Evolutionary conservation across 2,797 vertebrate species (phyloP), one percentile per base, ranked within the genome.

Genomic region (Pangasius mekongensis): DNA sequence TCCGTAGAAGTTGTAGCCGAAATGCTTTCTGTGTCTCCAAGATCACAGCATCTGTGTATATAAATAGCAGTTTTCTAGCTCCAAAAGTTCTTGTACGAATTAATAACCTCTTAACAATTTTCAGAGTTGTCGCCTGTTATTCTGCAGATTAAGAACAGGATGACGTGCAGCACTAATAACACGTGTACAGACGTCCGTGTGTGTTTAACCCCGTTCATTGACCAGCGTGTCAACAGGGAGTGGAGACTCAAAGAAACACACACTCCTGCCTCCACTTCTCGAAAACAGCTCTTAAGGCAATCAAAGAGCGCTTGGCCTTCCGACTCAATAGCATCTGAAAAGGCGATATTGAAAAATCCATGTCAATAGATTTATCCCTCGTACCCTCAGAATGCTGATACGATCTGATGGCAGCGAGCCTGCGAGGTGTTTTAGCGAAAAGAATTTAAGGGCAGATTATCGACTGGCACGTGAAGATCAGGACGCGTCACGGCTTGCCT

Each of bases 201-300:
- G 27, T 88, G 80, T 86, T 91, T 86, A 90, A 90, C 85, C 85
- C 56, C 14, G 24, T 85, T 82, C 87, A 89, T 89, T 89, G 86
- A 85, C 54, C 60, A 54, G 56, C 33, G 56, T 89, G 89, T 90
- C 86, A 90, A 86, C 47, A 73, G 77, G 39, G 86, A 88, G 84
- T 39, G 24, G 36, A 87, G 18, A 85, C 84, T 81, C 80, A 66
- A 67, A 85, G 85, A 88, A 88, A 90, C 66, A 81, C 87, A 87
- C 58, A 86, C 84, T 88, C 71, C 78, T 87, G 89, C 77, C 86
- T 91, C 54, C 83, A 66, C 78, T 66, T 88, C 69, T 87, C 54
- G 36, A 39, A 47, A 89, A 86, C 54, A 78, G 91, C 88, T 90
- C 71, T 88, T 90, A 88, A 88, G 84, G 89, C 89, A 91, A 90